Conservation (phyloP, 2,113 vertebrate genomes). For the Xiphophorus couchianus region DNA sequence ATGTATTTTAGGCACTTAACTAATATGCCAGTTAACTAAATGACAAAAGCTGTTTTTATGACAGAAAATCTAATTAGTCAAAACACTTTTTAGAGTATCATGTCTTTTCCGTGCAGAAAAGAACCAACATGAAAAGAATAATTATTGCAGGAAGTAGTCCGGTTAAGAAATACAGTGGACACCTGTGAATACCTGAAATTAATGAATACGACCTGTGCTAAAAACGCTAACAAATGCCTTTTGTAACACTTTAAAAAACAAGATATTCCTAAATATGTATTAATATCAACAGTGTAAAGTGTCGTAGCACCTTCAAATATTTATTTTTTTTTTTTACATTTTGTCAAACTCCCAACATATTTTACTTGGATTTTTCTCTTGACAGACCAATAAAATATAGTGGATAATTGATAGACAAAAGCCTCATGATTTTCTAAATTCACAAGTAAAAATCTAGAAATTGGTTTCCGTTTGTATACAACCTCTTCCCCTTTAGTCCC, state of each 20-base stretch:
- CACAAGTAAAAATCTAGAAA: too few relatives aligned
- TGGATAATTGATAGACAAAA: too few relatives aligned
- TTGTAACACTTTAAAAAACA: too few relatives aligned
- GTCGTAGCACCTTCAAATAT: too few relatives aligned
- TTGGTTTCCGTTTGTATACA: too few relatives aligned
- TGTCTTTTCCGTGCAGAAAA: not conserved
- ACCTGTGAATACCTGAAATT: too few relatives aligned
- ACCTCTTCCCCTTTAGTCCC: too few relatives aligned
- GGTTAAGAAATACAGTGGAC: not conserved
- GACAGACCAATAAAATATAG: not conserved
- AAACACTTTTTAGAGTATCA: not conserved
- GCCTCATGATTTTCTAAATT: too few relatives aligned
- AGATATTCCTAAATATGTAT: too few relatives aligned
- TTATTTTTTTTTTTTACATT: not conserved
- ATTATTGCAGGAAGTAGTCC: not conserved
- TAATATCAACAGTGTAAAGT: too few relatives aligned
- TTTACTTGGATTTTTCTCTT: not conserved
- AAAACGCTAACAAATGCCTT: too few relatives aligned
- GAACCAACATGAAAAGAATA: not conserved
- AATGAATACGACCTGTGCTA: too few relatives aligned
- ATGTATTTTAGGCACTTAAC: not conserved
- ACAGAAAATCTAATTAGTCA: not conserved
- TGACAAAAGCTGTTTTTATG: constrained; percentile 2
- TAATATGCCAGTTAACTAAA: not conserved
- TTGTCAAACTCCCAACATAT: not conserved